These are phyloP conservation scores for Cactoblastis cactorum DNA, from an alignment of 2,888 invertebrate genomes.

Conservation along the genomic window DNA sequence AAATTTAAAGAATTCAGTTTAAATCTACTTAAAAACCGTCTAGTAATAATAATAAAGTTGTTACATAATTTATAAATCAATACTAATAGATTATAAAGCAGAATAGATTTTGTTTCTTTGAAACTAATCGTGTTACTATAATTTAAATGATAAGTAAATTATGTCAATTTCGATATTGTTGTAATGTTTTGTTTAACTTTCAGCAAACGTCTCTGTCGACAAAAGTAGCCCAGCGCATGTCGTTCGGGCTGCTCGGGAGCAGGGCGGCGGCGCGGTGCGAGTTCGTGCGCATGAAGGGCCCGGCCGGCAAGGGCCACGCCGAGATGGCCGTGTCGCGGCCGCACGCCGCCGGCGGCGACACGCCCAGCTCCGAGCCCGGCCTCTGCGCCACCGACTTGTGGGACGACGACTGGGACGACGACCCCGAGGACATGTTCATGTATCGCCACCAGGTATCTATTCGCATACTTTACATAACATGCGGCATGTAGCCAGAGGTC, in stretches of 20 bases:
- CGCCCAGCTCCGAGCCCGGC: constrained; percentile 95
- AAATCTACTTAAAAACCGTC: too few species aligned
- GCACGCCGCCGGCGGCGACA: constrained; percentile 94
- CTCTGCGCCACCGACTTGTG: constrained; percentile 92
- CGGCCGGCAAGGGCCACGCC: constrained; percentile 94
- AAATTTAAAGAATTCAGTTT: too few species aligned
- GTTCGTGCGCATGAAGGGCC: constrained; percentile 99
- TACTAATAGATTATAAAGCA: too few species aligned
- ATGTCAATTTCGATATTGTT: too few species aligned
- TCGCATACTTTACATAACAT: too few species aligned
- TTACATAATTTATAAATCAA: too few species aligned
- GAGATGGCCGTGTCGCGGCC: constrained; percentile 98
- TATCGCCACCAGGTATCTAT: constrained; percentile 87
- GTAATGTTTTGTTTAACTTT: constrained; percentile 25
- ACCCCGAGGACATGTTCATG: constrained; percentile 90
- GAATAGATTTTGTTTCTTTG: too few species aligned
- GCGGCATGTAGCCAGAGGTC: too few species aligned
- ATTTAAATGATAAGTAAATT: too few species aligned
- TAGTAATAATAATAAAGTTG: too few species aligned
- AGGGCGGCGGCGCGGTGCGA: constrained; percentile 92
- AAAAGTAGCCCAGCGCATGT: constrained; percentile 97
- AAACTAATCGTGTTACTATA: too few species aligned
- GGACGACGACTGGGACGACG: constrained; percentile 94
- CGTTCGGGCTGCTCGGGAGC: constrained; percentile 91
- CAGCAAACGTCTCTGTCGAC: constrained; percentile 95